Conservation (phyloP, 2,113 vertebrate species). For the Gallinago jamesoni region DNA sequence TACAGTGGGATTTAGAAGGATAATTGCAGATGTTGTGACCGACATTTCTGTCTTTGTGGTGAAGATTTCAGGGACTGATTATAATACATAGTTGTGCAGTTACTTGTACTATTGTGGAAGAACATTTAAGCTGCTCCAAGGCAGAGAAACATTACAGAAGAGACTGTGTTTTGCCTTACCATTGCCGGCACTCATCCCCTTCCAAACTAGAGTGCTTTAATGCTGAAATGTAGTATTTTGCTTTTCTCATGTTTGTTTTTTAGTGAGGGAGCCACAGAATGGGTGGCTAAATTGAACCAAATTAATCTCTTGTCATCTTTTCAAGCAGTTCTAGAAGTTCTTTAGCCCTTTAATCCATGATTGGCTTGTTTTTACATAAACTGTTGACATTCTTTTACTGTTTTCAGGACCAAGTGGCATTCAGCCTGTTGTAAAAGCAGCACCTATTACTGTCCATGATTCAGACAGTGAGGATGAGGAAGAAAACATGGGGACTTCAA, state of each 20-base stretch:
- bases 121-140: background rate
- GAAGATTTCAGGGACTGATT: background rate
- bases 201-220: background rate
- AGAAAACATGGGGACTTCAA: conserved; percentile 71
- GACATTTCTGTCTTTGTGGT: background rate
- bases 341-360: background rate
- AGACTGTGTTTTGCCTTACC: background rate
- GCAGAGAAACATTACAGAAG: background rate
- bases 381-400: background rate
- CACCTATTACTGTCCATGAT: conserved; percentile 87
- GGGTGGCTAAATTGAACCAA: background rate
- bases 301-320: background rate
- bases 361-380: background rate
- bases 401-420: conserved; percentile 92
- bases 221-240: background rate
- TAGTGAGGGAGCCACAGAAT: background rate
- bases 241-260: background rate
- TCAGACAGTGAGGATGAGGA: conserved; percentile 98
- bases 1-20: background rate
- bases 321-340: background rate
- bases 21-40: background rate
- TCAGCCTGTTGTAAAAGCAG: conserved; percentile 80
- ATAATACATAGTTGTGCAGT: background rate
- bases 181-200: background rate
- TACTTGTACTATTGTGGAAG: background rate